A percentile compares a stretch with the other conserved stretches of the same genome.
These are phyloP conservation scores for Psephotus haematonotus DNA, from an alignment of 2,113 vertebrate species.

Conservation along the genomic window DNA sequence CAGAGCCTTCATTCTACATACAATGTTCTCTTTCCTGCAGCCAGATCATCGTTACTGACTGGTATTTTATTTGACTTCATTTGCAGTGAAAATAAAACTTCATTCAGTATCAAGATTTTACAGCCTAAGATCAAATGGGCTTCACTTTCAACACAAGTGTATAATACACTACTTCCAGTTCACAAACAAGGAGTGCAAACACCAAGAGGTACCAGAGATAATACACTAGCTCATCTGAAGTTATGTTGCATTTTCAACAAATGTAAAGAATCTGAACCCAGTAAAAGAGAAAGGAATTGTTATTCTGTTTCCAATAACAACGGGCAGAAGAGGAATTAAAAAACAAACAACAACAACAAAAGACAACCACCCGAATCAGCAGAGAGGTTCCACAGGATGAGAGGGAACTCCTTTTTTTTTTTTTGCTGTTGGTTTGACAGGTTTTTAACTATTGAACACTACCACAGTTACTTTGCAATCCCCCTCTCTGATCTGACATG, in stretches of 20 bases:
- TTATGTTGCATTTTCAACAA: background rate
- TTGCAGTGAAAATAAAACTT: background rate
- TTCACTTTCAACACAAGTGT: background rate
- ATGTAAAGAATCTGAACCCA: background rate
- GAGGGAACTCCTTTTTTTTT: background rate
- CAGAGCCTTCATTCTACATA: background rate
- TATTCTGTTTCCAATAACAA: background rate
- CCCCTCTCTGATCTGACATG: background rate
- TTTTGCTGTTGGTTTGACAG: background rate
- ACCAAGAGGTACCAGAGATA: background rate
- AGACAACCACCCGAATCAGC: background rate
- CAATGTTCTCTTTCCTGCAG: background rate
- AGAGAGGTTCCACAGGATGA: background rate
- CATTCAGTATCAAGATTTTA: background rate
- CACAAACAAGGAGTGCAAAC: background rate
- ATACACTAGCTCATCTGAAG: background rate
- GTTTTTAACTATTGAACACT: background rate
- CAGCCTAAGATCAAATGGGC: background rate
- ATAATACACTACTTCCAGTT: background rate
- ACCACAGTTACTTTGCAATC: background rate
- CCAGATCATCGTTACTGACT: background rate
- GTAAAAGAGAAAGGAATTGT: background rate
- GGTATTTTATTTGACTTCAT: background rate
- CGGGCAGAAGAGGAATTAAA: background rate
- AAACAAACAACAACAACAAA: background rate